Evolutionary conservation across 2,888 invertebrate species (phyloP).

Genomic region (Caradrina kadenii): DNA sequence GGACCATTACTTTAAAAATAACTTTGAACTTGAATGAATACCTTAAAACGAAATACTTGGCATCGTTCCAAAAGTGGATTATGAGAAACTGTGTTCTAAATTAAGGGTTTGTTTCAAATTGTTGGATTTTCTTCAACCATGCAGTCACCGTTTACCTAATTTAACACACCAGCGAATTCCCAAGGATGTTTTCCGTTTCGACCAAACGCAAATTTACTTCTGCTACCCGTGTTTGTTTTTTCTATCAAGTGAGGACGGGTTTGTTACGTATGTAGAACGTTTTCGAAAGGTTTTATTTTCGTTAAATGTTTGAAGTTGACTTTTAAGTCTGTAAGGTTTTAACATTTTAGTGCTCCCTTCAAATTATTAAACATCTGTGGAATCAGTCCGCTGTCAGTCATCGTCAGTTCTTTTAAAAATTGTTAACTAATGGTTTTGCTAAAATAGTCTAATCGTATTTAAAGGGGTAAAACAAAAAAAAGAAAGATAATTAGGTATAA

Average conservation of each 20-base stretch:
- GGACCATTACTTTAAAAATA: constrained; percentile 41
- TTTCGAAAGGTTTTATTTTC: not conserved
- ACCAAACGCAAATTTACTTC: constrained; percentile 47
- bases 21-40: constrained; percentile 38
- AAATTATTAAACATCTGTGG: not conserved
- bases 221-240: constrained; percentile 40
- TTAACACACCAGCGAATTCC: constrained; percentile 38
- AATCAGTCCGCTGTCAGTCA: not conserved
- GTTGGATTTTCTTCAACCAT: constrained; percentile 17
- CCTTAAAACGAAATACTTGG: constrained; percentile 25
- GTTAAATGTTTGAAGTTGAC: not conserved
- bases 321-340: not conserved
- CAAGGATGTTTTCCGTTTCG: constrained; percentile 45
- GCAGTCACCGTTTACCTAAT: constrained; percentile 44
- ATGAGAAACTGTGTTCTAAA: constrained; percentile 28
- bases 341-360: not conserved
- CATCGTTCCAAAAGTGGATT: constrained; percentile 34
- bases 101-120: constrained; percentile 26
- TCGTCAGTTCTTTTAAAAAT: not conserved
- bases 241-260: constrained; percentile 26
- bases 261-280: constrained; percentile 15
- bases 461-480: not conserved
- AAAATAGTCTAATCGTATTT: too few relatives aligned
- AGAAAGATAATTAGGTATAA: not conserved
- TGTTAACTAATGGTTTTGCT: too few relatives aligned